These are phyloP conservation scores for Laterallus jamaicensis DNA, from an alignment of 2,113 vertebrate genomes.

Conservation along the genomic window DNA sequence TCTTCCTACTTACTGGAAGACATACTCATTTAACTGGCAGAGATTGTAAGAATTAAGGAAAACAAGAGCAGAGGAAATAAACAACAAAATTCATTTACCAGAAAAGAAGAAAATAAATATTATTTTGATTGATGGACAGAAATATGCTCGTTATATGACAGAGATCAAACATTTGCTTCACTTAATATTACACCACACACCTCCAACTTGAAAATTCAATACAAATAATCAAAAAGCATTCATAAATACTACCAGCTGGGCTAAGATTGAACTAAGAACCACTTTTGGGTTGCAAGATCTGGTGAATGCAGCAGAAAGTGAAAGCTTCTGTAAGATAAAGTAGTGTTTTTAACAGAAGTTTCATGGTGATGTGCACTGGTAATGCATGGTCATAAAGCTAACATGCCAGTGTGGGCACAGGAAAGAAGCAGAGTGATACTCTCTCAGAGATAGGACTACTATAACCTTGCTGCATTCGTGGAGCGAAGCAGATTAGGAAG, in stretches of 20 bases:
- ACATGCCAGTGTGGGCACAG: background rate
- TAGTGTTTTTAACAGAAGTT: background rate
- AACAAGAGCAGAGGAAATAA: background rate
- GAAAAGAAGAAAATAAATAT: background rate
- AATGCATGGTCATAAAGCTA: background rate
- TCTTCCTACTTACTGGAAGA: background rate
- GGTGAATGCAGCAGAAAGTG: background rate
- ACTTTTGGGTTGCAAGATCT: background rate
- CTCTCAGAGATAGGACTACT: background rate
- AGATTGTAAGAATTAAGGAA: background rate
- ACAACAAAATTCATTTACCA: background rate
- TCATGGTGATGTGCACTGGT: background rate
- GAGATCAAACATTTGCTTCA: background rate
- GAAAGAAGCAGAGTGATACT: background rate
- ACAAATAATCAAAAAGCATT: background rate
- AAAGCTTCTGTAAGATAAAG: background rate
- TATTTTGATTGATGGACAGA: background rate
- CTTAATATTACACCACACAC: background rate
- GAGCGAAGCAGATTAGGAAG: background rate
- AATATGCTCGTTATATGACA: background rate
- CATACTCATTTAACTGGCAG: background rate
- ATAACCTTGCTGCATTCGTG: rapidly evolving
- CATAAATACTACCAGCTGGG: background rate
- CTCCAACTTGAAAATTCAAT: background rate
- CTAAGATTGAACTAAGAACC: background rate